Conservation (phyloP, 2,888 invertebrate species). For the Sepioteuthis lessoniana region DNA sequence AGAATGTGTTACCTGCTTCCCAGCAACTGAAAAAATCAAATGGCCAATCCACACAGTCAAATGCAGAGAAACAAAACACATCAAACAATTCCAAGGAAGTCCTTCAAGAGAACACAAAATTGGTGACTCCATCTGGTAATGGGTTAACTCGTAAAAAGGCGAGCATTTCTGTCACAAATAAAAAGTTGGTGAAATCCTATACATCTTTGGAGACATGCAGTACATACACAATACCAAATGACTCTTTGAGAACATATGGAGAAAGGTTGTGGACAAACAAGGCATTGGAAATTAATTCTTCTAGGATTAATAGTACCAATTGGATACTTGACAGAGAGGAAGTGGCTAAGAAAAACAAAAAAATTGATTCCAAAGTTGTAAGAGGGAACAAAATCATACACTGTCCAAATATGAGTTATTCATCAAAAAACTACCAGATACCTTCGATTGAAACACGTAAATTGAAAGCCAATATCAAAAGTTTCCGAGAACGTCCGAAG, state of each 20-base stretch:
- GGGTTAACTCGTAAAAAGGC: neutral
- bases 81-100: neutral
- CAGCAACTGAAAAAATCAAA: neutral
- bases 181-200: neutral
- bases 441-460: neutral
- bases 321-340: neutral
- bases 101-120: neutral
- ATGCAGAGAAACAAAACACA: too few relatives aligned
- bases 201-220: neutral
- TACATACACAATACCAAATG: neutral
- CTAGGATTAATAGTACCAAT: too few relatives aligned
- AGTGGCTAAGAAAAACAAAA: neutral
- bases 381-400: neutral
- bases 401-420: neutral
- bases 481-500: neutral
- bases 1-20: neutral
- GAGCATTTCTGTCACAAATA: neutral
- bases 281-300: neutral
- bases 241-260: neutral
- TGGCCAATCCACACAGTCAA: too few relatives aligned
- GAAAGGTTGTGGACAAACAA: neutral
- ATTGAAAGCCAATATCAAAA: neutral
- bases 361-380: neutral
- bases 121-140: neutral
- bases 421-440: neutral